Conservation (phyloP, 2,797 vertebrate genomes). For the Pseudochirops cupreus region DNA sequence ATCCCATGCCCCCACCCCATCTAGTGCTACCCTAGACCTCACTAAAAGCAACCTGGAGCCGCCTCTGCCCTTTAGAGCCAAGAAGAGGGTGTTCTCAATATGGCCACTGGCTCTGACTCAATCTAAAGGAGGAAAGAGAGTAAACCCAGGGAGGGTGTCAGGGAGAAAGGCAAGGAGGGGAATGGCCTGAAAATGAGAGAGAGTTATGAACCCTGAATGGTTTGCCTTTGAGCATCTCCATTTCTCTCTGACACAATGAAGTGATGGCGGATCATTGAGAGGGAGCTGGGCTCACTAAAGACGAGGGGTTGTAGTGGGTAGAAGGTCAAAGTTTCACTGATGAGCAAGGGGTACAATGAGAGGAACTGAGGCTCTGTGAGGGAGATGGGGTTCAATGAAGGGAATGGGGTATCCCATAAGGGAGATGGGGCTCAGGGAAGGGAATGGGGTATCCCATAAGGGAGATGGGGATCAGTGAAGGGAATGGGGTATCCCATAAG, state of each 20-base stretch:
- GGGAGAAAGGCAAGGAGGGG: background rate
- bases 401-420: background rate
- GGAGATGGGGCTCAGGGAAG: background rate
- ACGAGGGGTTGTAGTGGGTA: background rate
- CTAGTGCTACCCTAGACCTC: background rate
- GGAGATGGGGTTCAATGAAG: background rate
- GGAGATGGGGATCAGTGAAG: background rate
- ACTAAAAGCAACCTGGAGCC: background rate
- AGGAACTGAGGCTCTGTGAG: background rate
- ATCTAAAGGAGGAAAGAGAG: background rate
- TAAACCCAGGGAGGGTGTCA: background rate
- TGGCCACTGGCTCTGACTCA: background rate
- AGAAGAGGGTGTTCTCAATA: background rate
- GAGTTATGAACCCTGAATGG: background rate
- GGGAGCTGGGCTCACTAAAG: background rate
- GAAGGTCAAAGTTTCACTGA: background rate
- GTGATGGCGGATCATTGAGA: background rate
- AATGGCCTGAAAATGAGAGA: background rate
- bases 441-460: background rate
- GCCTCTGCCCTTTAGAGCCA: background rate
- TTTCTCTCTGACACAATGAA: background rate
- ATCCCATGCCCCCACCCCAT: background rate
- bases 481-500: background rate
- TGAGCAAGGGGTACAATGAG: background rate
- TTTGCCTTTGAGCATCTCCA: background rate